phyloP scores from a whole-genome alignment of 2,113 vertebrate genomes.

The Actinemys pallida region DNA sequence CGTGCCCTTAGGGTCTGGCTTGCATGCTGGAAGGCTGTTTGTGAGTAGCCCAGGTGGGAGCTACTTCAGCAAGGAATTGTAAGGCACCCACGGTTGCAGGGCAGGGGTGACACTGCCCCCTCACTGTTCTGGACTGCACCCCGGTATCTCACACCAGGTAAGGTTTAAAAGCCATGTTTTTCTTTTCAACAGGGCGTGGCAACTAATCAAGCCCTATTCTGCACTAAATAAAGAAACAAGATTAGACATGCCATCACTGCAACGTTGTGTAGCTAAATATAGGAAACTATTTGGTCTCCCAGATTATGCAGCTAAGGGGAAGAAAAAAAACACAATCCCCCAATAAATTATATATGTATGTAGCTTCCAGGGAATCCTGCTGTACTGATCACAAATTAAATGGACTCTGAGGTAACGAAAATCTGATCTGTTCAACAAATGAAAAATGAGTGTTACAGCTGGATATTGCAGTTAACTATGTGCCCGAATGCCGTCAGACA shows the following conservation, averaged over 20 bases:
- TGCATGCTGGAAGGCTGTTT: neutral
- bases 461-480: neutral
- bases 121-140: neutral
- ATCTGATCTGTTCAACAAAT: constrained; percentile 47
- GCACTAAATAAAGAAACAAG: neutral
- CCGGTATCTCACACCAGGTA: neutral
- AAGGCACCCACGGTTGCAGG: neutral
- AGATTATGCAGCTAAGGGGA: neutral
- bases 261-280: neutral
- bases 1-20: neutral
- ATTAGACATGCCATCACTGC: neutral
- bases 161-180: neutral
- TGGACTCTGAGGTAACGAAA: constrained; percentile 29
- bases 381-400: constrained; percentile 38
- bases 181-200: neutral
- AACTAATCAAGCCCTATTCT: constrained; percentile 1
- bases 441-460: constrained; percentile 49
- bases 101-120: neutral
- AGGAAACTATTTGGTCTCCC: neutral
- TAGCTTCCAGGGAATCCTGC: constrained; percentile 5
- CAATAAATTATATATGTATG: neutral
- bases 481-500: neutral
- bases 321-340: neutral
- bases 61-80: neutral
- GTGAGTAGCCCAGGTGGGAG: neutral